Conservation (phyloP, 2,113 vertebrate species). For the Elephantulus edwardii region DNA sequence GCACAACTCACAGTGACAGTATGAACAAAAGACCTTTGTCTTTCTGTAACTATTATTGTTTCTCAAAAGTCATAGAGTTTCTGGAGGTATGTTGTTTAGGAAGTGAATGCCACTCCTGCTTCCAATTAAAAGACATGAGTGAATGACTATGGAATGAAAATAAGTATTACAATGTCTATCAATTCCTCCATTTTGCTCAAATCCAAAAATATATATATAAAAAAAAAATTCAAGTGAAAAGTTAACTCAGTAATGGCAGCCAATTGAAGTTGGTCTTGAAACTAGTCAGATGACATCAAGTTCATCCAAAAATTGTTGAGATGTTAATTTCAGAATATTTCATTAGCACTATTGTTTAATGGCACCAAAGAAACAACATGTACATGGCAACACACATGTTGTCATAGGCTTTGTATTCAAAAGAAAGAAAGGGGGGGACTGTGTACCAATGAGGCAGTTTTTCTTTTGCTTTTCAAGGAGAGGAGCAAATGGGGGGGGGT, state of each 20-base stretch:
- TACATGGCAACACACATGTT: background rate
- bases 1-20: no score
- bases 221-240: background rate
- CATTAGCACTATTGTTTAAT: background rate
- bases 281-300: background rate
- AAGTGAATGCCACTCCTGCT: no score
- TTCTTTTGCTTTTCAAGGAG: no score
- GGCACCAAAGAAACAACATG: background rate
- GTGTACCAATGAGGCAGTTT: no score
- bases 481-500: no score
- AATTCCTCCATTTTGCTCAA: background rate
- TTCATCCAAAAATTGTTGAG: background rate
- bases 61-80: no score
- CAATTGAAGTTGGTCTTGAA: background rate
- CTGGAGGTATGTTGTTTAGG: no score
- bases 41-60: no score
- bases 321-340: background rate
- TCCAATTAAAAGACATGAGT: background rate
- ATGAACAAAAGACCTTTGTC: no score
- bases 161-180: background rate
- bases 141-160: background rate
- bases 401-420: background rate
- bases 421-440: background rate
- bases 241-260: background rate
- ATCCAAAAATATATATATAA: background rate